phyloP scores from a whole-genome alignment of 2,113 vertebrate genomes.

The Dicrurus megarhynchus region DNA sequence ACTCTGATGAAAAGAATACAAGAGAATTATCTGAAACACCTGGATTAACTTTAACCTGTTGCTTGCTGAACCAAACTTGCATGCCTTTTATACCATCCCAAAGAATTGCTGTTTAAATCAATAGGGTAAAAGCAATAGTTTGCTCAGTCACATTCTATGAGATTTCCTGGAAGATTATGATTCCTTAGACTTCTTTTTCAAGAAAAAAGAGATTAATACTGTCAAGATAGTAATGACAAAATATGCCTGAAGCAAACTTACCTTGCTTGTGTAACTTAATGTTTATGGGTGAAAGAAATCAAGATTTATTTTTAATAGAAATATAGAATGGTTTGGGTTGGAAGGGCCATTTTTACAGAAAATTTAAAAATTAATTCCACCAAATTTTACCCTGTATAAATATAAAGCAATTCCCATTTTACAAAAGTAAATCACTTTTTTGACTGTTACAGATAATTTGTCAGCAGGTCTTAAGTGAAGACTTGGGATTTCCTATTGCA shows the following conservation, averaged over 20 bases:
- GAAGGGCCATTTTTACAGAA: not conserved
- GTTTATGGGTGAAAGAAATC: not conserved
- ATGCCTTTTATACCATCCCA: not conserved
- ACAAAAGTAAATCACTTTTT: not conserved
- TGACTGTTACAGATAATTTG: not conserved
- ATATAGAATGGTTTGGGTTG: not conserved
- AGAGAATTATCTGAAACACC: not conserved
- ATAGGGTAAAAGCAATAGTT: not conserved
- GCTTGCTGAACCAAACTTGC: not conserved
- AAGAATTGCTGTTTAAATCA: not conserved
- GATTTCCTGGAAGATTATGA: not conserved
- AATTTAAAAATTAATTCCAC: not conserved
- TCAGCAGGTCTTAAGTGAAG: not conserved
- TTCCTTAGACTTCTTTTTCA: not conserved
- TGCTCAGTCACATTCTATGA: not conserved
- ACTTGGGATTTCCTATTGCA: not conserved
- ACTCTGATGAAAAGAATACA: not conserved
- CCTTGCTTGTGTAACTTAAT: not conserved
- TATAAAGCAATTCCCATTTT: not conserved
- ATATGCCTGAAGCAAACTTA: not conserved
- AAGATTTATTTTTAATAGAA: not conserved
- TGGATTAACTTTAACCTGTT: not conserved
- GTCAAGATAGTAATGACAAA: not conserved
- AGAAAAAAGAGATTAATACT: not conserved
- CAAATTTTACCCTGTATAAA: not conserved